Percentiles rank a stretch among this genome's conserved stretches.
Evolutionary conservation across 2,113 vertebrate genomes (phyloP).

Genomic region (Asarcornis scutulata): DNA sequence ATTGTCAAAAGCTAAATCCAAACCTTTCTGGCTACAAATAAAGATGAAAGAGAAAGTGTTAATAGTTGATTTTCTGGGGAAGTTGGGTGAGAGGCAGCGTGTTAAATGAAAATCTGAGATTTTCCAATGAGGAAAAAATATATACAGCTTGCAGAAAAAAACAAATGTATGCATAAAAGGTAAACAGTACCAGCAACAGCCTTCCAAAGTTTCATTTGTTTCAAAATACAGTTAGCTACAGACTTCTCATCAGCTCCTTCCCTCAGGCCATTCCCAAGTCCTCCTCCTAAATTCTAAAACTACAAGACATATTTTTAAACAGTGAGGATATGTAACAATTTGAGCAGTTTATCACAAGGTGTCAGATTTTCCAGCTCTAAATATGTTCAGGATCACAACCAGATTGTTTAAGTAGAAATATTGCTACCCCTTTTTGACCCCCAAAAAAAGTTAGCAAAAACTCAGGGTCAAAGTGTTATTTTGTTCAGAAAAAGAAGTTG

Average conservation of each 20-base stretch:
- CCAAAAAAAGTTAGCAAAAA: neutral
- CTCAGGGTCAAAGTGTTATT: neutral
- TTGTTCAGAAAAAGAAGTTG: neutral
- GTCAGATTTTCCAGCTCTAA: neutral
- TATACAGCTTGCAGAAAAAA: neutral
- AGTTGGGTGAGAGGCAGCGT: neutral
- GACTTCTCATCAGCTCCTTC: neutral
- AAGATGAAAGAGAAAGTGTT: neutral
- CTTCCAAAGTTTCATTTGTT: neutral
- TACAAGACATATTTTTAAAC: neutral
- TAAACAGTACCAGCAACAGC: neutral
- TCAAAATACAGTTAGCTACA: neutral
- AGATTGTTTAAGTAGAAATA: constrained; percentile 26
- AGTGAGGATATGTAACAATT: neutral
- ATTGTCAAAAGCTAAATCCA: constrained; percentile 23
- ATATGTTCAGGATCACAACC: neutral
- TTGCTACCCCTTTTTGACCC: neutral
- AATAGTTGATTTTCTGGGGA: neutral
- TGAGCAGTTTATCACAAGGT: neutral
- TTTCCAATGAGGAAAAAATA: neutral
- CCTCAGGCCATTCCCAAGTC: neutral
- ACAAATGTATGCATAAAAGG: neutral
- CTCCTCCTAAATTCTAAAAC: neutral
- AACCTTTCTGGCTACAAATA: neutral
- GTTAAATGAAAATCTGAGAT: neutral